phyloP scores from a whole-genome alignment of 2,888 invertebrate species.

The Lepidochrysops patricia region DNA sequence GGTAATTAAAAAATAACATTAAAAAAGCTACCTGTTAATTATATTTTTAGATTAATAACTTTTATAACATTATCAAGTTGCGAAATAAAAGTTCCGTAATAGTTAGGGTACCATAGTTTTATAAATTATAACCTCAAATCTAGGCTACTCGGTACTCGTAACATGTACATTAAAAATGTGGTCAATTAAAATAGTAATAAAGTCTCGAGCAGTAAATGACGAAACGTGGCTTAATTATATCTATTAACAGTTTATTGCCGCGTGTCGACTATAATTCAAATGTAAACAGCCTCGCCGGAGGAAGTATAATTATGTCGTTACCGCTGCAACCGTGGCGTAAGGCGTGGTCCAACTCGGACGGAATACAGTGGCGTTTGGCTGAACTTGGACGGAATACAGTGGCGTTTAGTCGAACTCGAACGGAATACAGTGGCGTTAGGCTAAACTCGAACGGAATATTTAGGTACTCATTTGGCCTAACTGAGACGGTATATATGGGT shows the following conservation, averaged over 20 bases:
- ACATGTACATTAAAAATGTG: neutral
- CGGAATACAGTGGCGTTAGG: slow-evolving; percentile 21
- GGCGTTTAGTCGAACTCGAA: too few species aligned
- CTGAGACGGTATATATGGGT: too few species aligned
- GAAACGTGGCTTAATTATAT: slow-evolving; percentile 12
- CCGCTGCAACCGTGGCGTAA: slow-evolving; percentile 33
- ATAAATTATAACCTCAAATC: neutral
- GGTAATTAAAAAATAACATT: neutral
- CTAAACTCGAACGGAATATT: too few species aligned
- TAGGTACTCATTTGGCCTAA: too few species aligned
- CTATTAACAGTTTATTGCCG: slow-evolving; percentile 23
- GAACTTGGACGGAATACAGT: slow-evolving; percentile 36
- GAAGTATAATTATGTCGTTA: slow-evolving; percentile 43
- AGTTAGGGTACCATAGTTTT: neutral
- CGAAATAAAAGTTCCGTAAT: neutral
- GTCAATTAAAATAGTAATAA: slow-evolving; percentile 11
- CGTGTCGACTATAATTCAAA: slow-evolving; percentile 27
- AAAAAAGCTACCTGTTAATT: neutral
- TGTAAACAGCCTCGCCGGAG: slow-evolving; percentile 40
- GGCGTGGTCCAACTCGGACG: too few species aligned
- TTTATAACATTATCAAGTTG: neutral
- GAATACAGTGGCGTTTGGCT: slow-evolving; percentile 34
- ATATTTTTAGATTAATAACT: neutral
- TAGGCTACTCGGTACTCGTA: neutral
- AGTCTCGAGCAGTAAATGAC: neutral